Base-by-base conservation (phyloP, 2,113 vertebrate species). In the Mastomys coucha region DNA sequence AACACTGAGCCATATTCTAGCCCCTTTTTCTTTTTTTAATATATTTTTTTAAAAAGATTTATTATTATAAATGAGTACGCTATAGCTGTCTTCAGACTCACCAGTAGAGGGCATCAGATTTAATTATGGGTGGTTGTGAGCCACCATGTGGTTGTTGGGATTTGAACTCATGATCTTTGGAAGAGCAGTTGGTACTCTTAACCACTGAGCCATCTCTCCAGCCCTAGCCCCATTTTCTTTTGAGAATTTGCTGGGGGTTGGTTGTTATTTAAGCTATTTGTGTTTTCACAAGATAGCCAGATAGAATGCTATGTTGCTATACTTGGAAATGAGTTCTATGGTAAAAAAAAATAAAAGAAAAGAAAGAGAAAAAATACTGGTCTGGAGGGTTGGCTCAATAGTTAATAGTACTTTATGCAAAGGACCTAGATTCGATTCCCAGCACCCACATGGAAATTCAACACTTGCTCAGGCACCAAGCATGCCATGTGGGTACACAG, bases 241-340 rank as follows among this genome's bases (percentile, higher is more conserved):
- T 45, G 93, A 78, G 12, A 93, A 51, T 58, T 92, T 93, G 17
- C 84, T 65, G 63, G 49, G 19, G 88, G 84, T 91, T 94, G 95
- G 86, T 91, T 89, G 10, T 60, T 84, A 26, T 84, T 42, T 39
- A 31, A 97, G 75, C 49, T 93, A 5, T 96, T 92, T 88, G 65
- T 94, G 31, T 93, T 45, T 92, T 94, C 70, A 20, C 60, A 92
- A 91, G 60, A 82, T 94, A 80, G 8, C 45, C 91, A 94, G 67
- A 42, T 78, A 88, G 70, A 53, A 86, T 86, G 39, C 69, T 88
- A 89, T 72, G 42, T 91, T 93, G 76, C 17, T 33, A 24, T 60
- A 91, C 63, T 69, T 73, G 28, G 36, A 94, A 69, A 91, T 88
- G 65, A 93, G 45, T 88, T 42, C 65, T 91, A 91, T 14, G 24